Evolutionary conservation across 2,113 vertebrate genomes (phyloP).

Genomic region (Pelvicachromis taeniatus): DNA sequence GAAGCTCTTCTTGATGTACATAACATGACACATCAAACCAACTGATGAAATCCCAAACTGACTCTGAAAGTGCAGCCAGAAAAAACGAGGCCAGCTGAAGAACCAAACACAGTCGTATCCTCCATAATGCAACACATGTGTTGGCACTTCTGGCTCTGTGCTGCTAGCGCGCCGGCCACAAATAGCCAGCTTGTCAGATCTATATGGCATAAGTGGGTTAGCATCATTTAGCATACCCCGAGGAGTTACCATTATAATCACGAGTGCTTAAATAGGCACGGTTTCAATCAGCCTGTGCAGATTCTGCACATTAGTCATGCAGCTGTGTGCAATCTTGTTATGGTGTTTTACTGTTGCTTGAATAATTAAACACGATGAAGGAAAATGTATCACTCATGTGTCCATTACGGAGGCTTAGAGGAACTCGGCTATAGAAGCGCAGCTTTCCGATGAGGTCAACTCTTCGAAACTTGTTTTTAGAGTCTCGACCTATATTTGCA

Average conservation of each 20-base stretch:
- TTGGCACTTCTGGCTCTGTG: neutral
- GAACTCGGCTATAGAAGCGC: neutral
- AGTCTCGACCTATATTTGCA: neutral
- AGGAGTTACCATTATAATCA: constrained; percentile 37
- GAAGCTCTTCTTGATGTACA: neutral
- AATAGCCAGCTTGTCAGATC: constrained; percentile 35
- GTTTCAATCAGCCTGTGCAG: constrained; percentile 7
- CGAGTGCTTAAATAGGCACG: constrained; percentile 35
- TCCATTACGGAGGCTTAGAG: neutral
- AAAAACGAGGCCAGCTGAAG: neutral
- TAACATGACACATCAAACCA: constrained; percentile 17
- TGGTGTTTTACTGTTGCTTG: neutral
- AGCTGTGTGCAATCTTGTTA: neutral
- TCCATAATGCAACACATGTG: neutral
- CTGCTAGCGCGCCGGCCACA: neutral
- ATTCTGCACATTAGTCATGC: constrained; percentile 34
- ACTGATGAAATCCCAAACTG: constrained; percentile 12
- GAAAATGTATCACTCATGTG: neutral
- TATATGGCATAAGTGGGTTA: constrained; percentile 53
- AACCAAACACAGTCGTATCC: neutral
- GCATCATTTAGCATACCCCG: constrained; percentile 33
- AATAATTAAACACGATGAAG: neutral
- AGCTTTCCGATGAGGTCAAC: neutral
- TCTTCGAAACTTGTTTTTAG: neutral
- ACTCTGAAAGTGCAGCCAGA: neutral